Conservation (phyloP, 2,113 vertebrate species). For the Sapayoa aenigma region DNA sequence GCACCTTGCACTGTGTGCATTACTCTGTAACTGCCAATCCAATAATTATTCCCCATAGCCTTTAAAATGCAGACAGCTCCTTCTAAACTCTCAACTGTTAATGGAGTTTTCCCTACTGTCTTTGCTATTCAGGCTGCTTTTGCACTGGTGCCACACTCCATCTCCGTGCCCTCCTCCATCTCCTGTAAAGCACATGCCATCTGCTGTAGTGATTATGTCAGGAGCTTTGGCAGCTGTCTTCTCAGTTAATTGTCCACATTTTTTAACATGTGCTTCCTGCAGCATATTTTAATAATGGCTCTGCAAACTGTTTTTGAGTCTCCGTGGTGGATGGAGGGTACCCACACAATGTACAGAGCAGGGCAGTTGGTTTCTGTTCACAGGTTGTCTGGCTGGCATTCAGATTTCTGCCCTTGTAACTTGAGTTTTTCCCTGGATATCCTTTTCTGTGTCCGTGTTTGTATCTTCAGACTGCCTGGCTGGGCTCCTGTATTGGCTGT, state of each 20-base stretch:
- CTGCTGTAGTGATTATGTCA: constrained; percentile 72
- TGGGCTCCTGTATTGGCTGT: background rate
- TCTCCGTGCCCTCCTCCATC: background rate
- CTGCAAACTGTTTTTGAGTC: background rate
- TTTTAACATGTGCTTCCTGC: background rate
- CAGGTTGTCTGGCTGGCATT: background rate
- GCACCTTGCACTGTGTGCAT: background rate
- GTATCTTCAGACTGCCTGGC: background rate
- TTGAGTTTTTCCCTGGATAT: background rate
- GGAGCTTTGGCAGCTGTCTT: constrained; percentile 61
- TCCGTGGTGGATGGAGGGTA: background rate
- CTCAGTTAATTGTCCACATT: constrained; percentile 42
- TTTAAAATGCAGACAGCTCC: background rate
- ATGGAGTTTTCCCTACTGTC: background rate
- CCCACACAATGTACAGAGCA: fast-evolving
- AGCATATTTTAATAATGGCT: background rate
- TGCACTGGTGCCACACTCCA: background rate
- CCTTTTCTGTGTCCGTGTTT: background rate
- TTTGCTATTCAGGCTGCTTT: background rate
- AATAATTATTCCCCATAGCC: background rate
- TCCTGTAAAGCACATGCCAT: constrained; percentile 43
- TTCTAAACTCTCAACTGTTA: background rate
- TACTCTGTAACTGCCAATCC: background rate
- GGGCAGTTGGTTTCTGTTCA: background rate
- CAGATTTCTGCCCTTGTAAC: background rate